These are phyloP conservation scores for Oxytorus armatus DNA, from an alignment of 2,888 invertebrate genomes.

Conservation along the genomic window DNA sequence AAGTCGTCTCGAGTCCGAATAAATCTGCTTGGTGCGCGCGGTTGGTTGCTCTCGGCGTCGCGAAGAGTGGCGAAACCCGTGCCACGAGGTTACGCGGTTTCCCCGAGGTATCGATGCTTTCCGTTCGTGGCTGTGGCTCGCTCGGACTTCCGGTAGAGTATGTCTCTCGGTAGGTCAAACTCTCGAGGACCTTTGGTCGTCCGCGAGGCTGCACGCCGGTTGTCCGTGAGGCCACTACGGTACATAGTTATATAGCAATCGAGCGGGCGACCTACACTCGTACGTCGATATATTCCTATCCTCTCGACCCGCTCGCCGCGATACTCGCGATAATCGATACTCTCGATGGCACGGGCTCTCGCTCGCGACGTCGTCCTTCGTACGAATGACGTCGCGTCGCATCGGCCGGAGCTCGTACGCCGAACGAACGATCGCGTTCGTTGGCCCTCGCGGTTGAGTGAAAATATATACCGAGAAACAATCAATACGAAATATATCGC, in stretches of 20 bases:
- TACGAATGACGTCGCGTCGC: not conserved
- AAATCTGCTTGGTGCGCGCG: not conserved
- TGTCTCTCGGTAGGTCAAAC: slow-evolving; percentile 58
- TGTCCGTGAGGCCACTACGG: slow-evolving; percentile 21
- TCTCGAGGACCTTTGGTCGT: slow-evolving; percentile 56
- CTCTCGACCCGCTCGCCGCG: slow-evolving; percentile 62
- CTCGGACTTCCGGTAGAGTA: slow-evolving; percentile 56
- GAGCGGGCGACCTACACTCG: slow-evolving; percentile 54
- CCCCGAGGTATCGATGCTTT: slow-evolving; percentile 22
- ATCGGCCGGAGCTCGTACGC: too few relatives aligned
- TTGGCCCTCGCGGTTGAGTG: too few relatives aligned
- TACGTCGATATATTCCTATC: slow-evolving; percentile 47
- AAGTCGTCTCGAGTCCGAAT: slow-evolving; percentile 29
- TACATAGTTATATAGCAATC: slow-evolving; percentile 29
- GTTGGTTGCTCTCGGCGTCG: slow-evolving; percentile 12
- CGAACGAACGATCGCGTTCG: too few relatives aligned
- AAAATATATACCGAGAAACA: too few relatives aligned
- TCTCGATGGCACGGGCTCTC: slow-evolving; percentile 40
- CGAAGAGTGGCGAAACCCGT: slow-evolving; percentile 32
- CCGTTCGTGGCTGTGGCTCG: slow-evolving; percentile 32
- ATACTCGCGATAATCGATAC: slow-evolving; percentile 59
- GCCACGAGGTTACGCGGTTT: slow-evolving; percentile 46
- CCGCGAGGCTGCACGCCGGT: slow-evolving; percentile 1
- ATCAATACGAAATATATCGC: too few relatives aligned
- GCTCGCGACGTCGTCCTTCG: slow-evolving; percentile 12